Conservation (phyloP, 2,888 invertebrate species). For the Idaea straminata region DNA sequence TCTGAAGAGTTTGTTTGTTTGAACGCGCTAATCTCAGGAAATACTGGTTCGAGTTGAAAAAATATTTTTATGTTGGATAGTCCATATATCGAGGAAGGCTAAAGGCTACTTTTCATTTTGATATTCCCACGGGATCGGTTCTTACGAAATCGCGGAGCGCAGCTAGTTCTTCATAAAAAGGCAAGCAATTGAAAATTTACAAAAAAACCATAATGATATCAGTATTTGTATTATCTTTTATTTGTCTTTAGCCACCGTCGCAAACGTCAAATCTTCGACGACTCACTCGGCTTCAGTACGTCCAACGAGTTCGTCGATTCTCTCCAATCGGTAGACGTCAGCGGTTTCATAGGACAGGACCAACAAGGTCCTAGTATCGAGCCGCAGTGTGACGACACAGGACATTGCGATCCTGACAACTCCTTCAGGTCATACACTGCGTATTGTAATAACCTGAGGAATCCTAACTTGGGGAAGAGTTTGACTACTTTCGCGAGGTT, state of each 20-base stretch:
- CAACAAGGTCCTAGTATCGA: conserved; percentile 81
- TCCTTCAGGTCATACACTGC: conserved; percentile 89
- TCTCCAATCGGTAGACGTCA: conserved; percentile 88
- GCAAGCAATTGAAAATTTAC: background rate
- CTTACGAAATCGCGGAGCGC: too few relatives aligned
- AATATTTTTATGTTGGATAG: too few relatives aligned
- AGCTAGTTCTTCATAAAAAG: background rate
- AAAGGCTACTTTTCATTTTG: too few relatives aligned
- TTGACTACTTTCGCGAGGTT: conserved; percentile 91
- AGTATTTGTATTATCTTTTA: background rate
- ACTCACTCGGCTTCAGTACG: conserved; percentile 63
- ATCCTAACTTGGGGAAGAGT: conserved; percentile 90
- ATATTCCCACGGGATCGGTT: too few relatives aligned
- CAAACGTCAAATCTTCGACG: conserved; percentile 87
- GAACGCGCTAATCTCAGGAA: too few relatives aligned
- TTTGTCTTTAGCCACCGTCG: conserved; percentile 71
- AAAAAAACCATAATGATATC: background rate
- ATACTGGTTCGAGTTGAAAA: too few relatives aligned
- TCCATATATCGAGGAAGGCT: too few relatives aligned
- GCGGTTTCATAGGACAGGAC: conserved; percentile 83
- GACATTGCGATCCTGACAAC: conserved; percentile 85
- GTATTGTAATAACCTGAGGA: conserved; percentile 92
- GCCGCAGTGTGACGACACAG: conserved; percentile 85
- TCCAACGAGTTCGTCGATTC: conserved; percentile 87
- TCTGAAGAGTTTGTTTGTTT: too few relatives aligned